Percentiles rank a stretch among this genome's conserved stretches.
phyloP scores from a whole-genome alignment of 2,797 vertebrate species.

The Cirrhinus mrigala region DNA sequence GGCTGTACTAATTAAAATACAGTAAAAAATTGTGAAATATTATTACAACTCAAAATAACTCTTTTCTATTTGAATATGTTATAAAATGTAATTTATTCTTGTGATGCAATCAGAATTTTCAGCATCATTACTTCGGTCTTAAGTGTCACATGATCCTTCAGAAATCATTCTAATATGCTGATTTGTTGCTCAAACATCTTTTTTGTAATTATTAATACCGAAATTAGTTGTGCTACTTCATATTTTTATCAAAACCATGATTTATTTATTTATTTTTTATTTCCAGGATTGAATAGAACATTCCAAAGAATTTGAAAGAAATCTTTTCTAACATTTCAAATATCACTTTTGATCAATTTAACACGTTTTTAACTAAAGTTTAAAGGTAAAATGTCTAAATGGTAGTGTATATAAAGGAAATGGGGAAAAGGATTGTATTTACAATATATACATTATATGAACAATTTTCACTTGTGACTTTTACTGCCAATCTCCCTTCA shows the following conservation, averaged over 20 bases:
- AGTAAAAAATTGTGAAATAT: neutral
- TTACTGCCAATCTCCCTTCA: neutral
- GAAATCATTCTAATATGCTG: neutral
- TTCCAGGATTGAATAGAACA: no score
- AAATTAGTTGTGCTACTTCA: neutral
- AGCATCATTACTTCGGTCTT: neutral
- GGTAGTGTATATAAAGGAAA: neutral
- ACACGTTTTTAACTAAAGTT: no score
- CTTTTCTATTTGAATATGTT: neutral
- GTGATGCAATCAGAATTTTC: neutral
- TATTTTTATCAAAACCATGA: no score
- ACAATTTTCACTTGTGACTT: neutral
- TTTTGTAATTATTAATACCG: neutral
- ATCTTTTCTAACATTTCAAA: no score
- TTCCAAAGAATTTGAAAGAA: no score
- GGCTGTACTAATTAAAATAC: neutral
- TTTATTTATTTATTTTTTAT: no score
- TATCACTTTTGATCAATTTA: no score
- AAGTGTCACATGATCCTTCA: neutral
- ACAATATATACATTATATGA: neutral
- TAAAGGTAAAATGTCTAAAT: neutral
- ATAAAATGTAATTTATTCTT: no score
- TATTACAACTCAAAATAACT: neutral
- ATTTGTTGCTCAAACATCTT: neutral
- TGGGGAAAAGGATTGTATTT: no score